A percentile compares a stretch with the other conserved stretches of the same genome.
phyloP scores from a whole-genome alignment of 37 sponge, comb jelly and placozoan species.

The Aphrocallistes beatrix region DNA sequence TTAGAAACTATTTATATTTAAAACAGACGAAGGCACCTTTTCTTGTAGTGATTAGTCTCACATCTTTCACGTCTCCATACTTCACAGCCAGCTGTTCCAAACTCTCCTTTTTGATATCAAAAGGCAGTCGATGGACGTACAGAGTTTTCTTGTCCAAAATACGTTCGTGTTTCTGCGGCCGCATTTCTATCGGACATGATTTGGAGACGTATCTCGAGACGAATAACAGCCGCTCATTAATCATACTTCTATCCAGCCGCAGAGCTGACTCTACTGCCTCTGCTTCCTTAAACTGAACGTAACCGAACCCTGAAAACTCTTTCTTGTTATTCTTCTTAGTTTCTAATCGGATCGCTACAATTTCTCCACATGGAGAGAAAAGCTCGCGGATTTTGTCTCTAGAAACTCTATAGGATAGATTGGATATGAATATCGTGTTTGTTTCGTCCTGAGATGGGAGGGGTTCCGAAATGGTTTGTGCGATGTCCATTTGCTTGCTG shows the following conservation, averaged over 20 bases:
- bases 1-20: too few relatives aligned
- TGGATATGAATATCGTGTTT: background rate
- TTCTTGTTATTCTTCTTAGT: background rate
- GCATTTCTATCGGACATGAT: background rate
- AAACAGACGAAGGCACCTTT: background rate
- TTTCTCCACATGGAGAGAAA: background rate
- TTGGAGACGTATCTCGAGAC: background rate
- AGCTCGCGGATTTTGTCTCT: conserved; percentile 4
- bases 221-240: background rate
- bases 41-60: background rate
- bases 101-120: background rate
- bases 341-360: background rate
- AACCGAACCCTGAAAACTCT: background rate
- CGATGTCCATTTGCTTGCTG: background rate
- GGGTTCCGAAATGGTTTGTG: background rate
- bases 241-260: background rate
- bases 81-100: background rate
- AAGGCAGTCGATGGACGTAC: background rate
- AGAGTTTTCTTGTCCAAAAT: conserved; percentile 8
- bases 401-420: background rate
- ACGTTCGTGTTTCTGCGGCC: background rate
- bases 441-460: background rate
- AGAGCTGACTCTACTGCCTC: background rate
- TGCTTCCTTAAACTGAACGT: background rate
- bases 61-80: background rate